Evolutionary conservation across 2,888 invertebrate genomes (phyloP), one percentile per base, ranked within the genome.

Genomic region (Heliconius sara): DNA sequence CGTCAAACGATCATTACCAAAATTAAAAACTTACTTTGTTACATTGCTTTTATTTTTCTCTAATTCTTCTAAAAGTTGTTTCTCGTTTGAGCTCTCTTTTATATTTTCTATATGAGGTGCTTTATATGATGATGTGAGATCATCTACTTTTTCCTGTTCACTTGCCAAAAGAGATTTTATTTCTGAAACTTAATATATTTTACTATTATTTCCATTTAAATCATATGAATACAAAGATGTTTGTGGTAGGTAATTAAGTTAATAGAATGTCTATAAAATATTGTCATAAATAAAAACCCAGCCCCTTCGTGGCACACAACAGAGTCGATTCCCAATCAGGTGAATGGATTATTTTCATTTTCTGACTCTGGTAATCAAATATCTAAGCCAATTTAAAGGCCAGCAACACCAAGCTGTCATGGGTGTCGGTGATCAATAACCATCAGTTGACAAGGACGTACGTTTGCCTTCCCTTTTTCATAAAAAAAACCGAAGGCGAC

Each of bases 131-230:
- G 60, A 52, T 19, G 74, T 75, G 16, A 77, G 9, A 57, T 80
- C 68, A 34, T 79, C 82, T 19, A 72, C 65, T n/a, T 76, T 76
- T 27, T 79, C 82, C 84, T 86, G 86, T 34, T 86, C 85, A 7
- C 82, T 73, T 34, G 81, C 70, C 52, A 89, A 68, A 4, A 90
- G 84, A 4, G 84, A 81, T 83, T 88, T 84, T 67, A 84, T 85
- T 84, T 91, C 90, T 70, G 89, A 83, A 79, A 78, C 34, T n/a
- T 39, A n/a, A 25, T 25, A 13, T 9, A 30, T n/a, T 34, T 34
- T 22, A 30, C 34, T 25, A 27, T 65, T 12, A 25, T 65, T 6
- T 65, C 2, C 27, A 16, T 27, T 12, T 6, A 27, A 2, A 27
- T 25, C 0, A 27, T 16, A 65, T 6, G 25, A 19, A 57, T 57